Percentiles rank a stretch among this genome's conserved stretches.
phyloP scores from a whole-genome alignment of 2,113 vertebrate genomes.

The Oxyura jamaicensis region DNA sequence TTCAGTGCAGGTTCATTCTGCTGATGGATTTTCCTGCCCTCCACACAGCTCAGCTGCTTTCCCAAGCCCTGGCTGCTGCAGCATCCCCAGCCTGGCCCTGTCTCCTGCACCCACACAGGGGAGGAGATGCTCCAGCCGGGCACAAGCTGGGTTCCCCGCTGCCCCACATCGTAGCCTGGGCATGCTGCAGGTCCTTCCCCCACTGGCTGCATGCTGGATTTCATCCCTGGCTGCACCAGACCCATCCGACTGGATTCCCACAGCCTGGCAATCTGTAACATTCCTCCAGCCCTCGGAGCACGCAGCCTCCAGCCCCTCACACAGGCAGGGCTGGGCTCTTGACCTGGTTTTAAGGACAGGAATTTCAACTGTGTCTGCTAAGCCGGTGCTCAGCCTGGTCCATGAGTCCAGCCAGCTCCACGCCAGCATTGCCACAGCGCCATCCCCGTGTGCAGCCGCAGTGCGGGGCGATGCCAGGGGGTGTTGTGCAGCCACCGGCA shows the following conservation, averaged over 20 bases:
- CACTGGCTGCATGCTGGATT: neutral
- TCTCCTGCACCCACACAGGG: neutral
- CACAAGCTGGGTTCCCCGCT: neutral
- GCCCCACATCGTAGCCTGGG: neutral
- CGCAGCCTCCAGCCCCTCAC: neutral
- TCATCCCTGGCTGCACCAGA: neutral
- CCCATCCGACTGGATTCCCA: accelerated
- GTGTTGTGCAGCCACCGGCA: neutral
- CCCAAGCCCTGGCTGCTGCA: neutral
- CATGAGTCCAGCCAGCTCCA: neutral
- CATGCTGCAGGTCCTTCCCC: neutral
- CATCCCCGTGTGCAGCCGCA: neutral
- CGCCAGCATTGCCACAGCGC: accelerated
- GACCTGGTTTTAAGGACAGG: neutral
- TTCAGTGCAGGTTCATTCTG: neutral
- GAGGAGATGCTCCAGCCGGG: neutral
- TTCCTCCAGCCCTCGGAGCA: neutral
- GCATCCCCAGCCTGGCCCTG: neutral
- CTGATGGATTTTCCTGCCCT: neutral
- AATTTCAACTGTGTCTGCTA: neutral
- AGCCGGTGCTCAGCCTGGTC: neutral
- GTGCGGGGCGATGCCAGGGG: neutral
- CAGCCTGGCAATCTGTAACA: neutral
- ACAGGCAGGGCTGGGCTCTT: neutral
- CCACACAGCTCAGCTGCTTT: neutral